These are phyloP conservation scores for Allolobophora icterica DNA, from an alignment of 2,888 invertebrate genomes.

Conservation along the genomic window DNA sequence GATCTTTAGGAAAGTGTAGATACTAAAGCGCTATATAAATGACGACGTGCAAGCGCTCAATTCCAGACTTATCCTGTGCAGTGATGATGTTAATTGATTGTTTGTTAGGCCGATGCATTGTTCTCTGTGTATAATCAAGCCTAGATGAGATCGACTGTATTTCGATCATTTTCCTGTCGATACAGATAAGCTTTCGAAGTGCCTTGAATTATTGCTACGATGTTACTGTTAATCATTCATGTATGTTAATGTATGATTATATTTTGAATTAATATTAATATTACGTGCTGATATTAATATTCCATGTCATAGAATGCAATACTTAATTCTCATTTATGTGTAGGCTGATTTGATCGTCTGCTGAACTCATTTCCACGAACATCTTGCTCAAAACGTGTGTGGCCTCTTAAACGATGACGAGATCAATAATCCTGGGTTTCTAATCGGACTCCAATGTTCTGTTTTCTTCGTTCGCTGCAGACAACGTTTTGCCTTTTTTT, in stretches of 20 bases:
- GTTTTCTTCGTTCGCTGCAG: background rate
- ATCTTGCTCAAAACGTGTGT: background rate
- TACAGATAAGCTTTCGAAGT: background rate
- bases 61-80: too few species aligned
- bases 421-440: background rate
- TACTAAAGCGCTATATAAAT: too few species aligned
- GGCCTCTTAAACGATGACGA: too few species aligned
- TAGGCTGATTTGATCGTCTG: background rate
- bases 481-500: background rate
- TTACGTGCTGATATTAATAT: background rate
- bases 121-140: too few species aligned
- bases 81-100: too few species aligned
- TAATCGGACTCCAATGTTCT: background rate
- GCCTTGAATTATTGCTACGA: background rate
- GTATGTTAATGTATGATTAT: background rate
- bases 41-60: too few species aligned
- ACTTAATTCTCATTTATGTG: slow-evolving; percentile 17
- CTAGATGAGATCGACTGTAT: background rate
- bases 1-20: background rate
- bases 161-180: background rate
- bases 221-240: slow-evolving; percentile 6
- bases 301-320: background rate
- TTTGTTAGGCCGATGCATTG: too few species aligned
- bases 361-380: slow-evolving; percentile 11
- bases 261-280: background rate